phyloP scores from a whole-genome alignment of 64 coral and sea anemone genomes.

The Dendrophyllia cribrosa region DNA sequence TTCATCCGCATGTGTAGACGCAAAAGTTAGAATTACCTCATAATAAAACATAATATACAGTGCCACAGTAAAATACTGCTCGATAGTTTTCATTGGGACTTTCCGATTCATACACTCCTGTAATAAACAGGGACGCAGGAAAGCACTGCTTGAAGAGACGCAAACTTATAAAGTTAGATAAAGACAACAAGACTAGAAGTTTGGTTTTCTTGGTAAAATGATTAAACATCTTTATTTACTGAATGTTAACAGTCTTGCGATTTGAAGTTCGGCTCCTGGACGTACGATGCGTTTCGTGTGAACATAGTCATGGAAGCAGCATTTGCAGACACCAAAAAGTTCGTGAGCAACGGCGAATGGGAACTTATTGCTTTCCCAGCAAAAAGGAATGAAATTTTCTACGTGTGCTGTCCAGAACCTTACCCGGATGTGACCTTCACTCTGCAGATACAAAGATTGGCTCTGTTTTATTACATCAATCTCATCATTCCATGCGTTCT shows the following conservation, averaged over 20 bases:
- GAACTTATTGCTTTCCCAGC: background rate
- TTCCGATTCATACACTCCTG: too few relatives aligned
- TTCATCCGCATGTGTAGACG: too few relatives aligned
- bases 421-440: slow-evolving; percentile 2
- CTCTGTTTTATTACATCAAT: slow-evolving; percentile 22
- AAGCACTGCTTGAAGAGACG: too few relatives aligned
- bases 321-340: background rate
- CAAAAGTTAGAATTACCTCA: too few relatives aligned
- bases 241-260: background rate
- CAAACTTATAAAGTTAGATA: too few relatives aligned
- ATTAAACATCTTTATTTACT: too few relatives aligned
- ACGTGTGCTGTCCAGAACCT: background rate
- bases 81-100: too few relatives aligned
- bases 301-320: background rate
- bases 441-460: background rate
- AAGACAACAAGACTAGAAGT: too few relatives aligned
- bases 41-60: too few relatives aligned
- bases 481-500: slow-evolving; percentile 16
- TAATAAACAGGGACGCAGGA: background rate
- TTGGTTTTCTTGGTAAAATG: too few relatives aligned
- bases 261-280: slow-evolving; percentile 22
- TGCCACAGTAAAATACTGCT: too few relatives aligned
- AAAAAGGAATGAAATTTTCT: background rate
- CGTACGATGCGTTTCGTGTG: background rate
- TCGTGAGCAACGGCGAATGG: slow-evolving; percentile 34